A percentile compares a stretch with the other conserved stretches of the same genome.
phyloP scores from a whole-genome alignment of 2,797 vertebrate genomes.

The Scolopax bukidnonensis region DNA sequence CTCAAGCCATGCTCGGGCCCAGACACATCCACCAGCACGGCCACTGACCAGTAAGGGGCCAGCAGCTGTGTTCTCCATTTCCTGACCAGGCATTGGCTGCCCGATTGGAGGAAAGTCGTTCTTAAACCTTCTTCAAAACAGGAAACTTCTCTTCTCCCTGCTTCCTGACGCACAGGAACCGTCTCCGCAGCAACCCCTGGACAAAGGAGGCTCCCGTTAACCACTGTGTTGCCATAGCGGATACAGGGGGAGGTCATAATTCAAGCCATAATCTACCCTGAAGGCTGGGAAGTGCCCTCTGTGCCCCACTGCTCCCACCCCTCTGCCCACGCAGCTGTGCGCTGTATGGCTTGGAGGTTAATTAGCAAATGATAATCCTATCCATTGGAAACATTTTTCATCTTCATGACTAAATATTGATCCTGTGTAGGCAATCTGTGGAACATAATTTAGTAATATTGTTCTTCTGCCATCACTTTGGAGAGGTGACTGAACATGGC shows the following conservation, averaged over 20 bases:
- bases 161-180: constrained; percentile 95
- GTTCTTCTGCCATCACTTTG: neutral
- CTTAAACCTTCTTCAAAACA: constrained; percentile 97
- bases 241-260: neutral
- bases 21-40: neutral
- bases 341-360: neutral
- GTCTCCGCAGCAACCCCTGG: constrained; percentile 92
- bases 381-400: neutral
- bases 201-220: constrained; percentile 88
- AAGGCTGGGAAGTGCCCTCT: neutral
- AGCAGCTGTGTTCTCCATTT: constrained; percentile 81
- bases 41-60: constrained; percentile 56
- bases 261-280: neutral
- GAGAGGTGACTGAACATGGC: neutral
- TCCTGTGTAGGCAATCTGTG: neutral
- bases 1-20: neutral
- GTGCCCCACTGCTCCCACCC: neutral
- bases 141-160: constrained; percentile 91
- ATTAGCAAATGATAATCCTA: neutral
- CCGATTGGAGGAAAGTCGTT: constrained; percentile 91
- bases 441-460: neutral
- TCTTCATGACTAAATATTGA: neutral
- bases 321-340: neutral
- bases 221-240: constrained; percentile 73
- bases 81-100: constrained; percentile 87